Evolutionary conservation across 2,797 vertebrate genomes (phyloP).

Genomic region (Poecilia wingei): DNA sequence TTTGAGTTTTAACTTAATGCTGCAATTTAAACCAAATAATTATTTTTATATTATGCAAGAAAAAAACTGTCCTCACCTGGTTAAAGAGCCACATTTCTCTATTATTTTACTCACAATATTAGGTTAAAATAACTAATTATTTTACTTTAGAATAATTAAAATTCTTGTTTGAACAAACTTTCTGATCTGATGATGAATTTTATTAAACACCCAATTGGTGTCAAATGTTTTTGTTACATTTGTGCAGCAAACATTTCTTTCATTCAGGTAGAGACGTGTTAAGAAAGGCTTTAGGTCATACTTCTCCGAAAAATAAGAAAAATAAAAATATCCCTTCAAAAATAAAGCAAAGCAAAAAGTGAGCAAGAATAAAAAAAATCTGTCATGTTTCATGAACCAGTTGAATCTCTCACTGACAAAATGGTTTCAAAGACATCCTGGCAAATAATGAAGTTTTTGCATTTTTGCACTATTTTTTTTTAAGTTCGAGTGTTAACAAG

Average conservation of each 20-base stretch:
- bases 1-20: no score
- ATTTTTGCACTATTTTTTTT: neutral
- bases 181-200: no score
- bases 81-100: no score
- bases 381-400: neutral
- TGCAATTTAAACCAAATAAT: no score
- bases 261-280: neutral
- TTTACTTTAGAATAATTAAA: no score
- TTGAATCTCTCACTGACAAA: neutral
- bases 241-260: no score
- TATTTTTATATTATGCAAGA: no score
- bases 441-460: neutral
- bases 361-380: neutral
- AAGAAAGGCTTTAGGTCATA: neutral
- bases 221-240: no score
- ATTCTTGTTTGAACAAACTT: no score
- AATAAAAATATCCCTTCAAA: neutral
- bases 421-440: neutral
- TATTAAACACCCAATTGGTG: no score
- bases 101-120: no score
- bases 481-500: neutral
- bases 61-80: accelerated
- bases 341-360: neutral
- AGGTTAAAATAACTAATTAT: no score
- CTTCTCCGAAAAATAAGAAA: neutral